Conservation (phyloP, 2,797 vertebrate genomes). For the Pogoniulus pusillus region DNA sequence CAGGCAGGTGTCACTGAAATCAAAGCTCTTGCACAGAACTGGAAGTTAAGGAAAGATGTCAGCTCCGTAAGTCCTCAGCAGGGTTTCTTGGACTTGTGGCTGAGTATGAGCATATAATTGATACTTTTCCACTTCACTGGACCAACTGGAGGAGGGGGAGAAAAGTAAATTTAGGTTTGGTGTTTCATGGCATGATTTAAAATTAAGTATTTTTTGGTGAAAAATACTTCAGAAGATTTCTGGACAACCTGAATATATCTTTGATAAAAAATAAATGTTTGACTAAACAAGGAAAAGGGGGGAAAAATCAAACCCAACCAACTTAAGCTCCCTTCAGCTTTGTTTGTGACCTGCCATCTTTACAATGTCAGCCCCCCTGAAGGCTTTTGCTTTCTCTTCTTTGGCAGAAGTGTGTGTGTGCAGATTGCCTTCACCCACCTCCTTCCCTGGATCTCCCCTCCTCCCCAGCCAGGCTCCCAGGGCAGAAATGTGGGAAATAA, state of each 20-base stretch:
- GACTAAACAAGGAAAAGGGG: not conserved
- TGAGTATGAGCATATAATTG: not conserved
- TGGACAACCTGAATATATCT: not conserved
- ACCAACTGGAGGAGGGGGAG: not conserved
- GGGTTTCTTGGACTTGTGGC: conserved; percentile 11
- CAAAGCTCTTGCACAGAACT: not conserved
- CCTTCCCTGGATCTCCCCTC: not conserved
- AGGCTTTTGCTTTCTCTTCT: not conserved
- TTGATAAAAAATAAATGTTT: not conserved
- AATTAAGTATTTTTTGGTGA: not conserved
- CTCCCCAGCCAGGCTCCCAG: not conserved
- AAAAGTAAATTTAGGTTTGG: not conserved
- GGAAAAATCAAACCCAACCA: not conserved
- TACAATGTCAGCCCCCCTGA: not conserved
- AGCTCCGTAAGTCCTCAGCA: not conserved
- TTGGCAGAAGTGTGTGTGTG: not conserved
- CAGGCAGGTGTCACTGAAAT: conserved; percentile 15
- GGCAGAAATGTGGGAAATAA: conserved; percentile 24
- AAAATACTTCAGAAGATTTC: not conserved
- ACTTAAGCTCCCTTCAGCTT: not conserved
- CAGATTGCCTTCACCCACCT: not conserved
- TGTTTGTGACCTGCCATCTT: not conserved
- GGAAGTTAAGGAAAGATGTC: conserved; percentile 14
- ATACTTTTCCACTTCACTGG: not conserved
- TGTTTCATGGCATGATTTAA: not conserved